phyloP scores from a whole-genome alignment of 2,113 vertebrate species.

The Podarcis muralis region DNA sequence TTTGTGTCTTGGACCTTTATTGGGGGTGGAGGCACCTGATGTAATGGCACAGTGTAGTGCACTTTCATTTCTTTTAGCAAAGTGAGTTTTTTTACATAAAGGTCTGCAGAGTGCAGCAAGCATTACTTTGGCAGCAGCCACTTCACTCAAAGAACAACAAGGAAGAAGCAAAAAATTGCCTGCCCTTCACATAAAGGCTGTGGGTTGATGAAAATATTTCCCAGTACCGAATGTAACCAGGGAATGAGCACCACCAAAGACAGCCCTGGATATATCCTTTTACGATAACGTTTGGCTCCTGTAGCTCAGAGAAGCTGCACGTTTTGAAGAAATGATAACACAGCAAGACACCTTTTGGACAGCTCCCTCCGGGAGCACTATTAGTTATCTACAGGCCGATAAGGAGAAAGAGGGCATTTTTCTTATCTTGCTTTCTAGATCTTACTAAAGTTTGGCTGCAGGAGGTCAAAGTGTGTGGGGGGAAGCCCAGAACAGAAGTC shows the following conservation, averaged over 20 bases:
- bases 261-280: slow-evolving; percentile 8
- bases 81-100: neutral
- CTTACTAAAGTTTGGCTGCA: neutral
- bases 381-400: neutral
- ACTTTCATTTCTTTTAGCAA: neutral
- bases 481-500: neutral
- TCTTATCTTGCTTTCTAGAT: neutral
- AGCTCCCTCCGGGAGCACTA: neutral
- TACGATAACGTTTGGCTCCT: neutral
- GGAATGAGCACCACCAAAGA: neutral
- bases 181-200: slow-evolving; percentile 8
- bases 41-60: neutral
- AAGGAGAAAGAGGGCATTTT: neutral
- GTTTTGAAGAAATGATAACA: neutral
- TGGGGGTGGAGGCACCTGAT: neutral
- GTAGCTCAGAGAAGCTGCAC: neutral
- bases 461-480: neutral
- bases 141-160: neutral
- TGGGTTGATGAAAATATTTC: slow-evolving; percentile 19
- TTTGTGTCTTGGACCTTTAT: neutral
- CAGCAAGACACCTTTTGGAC: neutral
- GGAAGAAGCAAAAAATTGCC: neutral
- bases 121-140: neutral
- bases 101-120: neutral
- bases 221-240: slow-evolving; percentile 7